A percentile compares a stretch with the other conserved stretches of the same genome.
phyloP scores from a whole-genome alignment of 2,113 vertebrate genomes.

The Microtus richardsoni region DNA sequence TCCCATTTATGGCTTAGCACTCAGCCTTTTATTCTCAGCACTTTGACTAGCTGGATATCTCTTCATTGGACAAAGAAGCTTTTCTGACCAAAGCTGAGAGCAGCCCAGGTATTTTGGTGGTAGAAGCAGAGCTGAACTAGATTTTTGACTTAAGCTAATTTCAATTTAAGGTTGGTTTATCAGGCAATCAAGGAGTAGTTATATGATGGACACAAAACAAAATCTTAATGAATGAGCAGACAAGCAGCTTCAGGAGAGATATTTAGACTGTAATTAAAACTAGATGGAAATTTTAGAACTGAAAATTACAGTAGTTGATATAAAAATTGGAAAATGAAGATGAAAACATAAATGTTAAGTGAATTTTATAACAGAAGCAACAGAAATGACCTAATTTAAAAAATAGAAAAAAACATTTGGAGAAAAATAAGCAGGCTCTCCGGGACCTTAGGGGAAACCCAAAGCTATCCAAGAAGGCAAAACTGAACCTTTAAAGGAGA shows the following conservation, averaged over 20 bases:
- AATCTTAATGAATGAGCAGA: constrained; percentile 24
- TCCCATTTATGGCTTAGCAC: background rate
- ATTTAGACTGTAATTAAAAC: background rate
- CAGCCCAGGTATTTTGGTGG: background rate
- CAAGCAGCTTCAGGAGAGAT: background rate
- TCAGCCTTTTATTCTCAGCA: background rate
- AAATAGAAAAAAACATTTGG: background rate
- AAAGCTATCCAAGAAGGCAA: constrained; percentile 11
- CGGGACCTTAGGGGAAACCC: background rate
- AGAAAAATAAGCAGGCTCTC: background rate
- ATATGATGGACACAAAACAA: constrained; percentile 13
- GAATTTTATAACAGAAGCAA: constrained; percentile 5
- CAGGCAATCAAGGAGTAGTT: background rate
- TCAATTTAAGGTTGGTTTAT: background rate
- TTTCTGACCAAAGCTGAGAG: background rate
- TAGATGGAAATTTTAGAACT: constrained; percentile 26
- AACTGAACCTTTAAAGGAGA: background rate
- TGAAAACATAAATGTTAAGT: background rate
- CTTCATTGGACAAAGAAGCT: too few species aligned
- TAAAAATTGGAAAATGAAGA: constrained; percentile 47
- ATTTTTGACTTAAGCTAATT: background rate
- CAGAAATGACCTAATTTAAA: background rate
- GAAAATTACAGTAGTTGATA: background rate
- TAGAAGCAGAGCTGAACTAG: background rate
- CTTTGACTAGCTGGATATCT: background rate